A percentile compares a stretch with the other conserved stretches of the same genome.
phyloP scores from a whole-genome alignment of 2,797 vertebrate species.

The Moxostoma hubbsi region DNA sequence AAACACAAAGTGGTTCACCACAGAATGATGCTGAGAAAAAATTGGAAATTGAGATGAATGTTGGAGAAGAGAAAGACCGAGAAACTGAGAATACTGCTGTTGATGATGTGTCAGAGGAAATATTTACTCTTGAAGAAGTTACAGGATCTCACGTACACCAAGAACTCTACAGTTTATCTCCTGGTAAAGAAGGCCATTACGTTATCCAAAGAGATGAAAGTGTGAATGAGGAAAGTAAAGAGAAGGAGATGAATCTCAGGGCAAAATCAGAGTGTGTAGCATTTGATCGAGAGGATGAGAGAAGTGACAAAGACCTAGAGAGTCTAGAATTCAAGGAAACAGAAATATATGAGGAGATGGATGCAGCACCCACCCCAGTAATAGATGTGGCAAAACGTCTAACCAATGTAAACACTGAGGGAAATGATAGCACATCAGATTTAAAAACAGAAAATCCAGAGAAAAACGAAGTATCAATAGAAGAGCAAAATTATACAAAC shows the following conservation, averaged over 20 bases:
- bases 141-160: not conserved
- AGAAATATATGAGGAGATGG: not conserved
- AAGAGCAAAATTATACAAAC: not conserved
- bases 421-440: not conserved
- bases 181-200: not conserved
- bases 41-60: constrained; percentile 3
- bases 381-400: constrained; percentile 19
- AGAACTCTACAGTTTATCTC: not conserved
- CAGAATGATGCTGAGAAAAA: not conserved
- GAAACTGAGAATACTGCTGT: not conserved
- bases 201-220: not conserved
- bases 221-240: not conserved
- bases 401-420: not conserved
- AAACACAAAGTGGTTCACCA: not conserved
- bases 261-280: not conserved
- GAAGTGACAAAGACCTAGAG: not conserved
- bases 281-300: constrained; percentile 17
- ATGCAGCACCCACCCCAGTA: not conserved
- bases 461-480: not conserved
- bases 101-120: constrained; percentile 7
- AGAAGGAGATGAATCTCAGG: not conserved
- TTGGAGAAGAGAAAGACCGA: not conserved
- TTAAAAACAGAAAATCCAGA: not conserved
- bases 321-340: not conserved
- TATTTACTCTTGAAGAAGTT: constrained; percentile 1